Base-by-base conservation (phyloP, 2,888 invertebrate species). In the Leucophenga maculata region DNA sequence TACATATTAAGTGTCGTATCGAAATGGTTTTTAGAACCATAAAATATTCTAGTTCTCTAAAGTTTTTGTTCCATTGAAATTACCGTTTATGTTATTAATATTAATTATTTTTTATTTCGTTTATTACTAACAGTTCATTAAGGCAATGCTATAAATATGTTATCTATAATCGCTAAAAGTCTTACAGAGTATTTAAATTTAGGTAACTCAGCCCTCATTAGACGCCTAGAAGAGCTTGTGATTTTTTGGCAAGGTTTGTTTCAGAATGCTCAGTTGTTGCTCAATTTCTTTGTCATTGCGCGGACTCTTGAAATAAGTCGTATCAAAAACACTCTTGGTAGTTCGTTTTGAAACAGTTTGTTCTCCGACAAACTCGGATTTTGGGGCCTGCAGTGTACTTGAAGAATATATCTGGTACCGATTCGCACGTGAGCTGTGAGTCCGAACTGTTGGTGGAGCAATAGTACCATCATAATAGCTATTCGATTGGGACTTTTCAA, bases 401-500 rank as follows among this genome's bases (percentile, higher is more conserved):
- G 72, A 44, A 44, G n/a, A 50, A n/a, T n/a, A n/a, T 50, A 1
- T 54, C 50, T 57, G 68, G 62, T 32, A 72, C 73, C 26, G 74
- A 72, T 3, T 74, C 77, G 46, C 72, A 69, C 22, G 67, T 75
- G 65, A 81, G 72, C 13, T 48, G 3, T n/a, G 31, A 59, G 64
- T 18, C 59, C 46, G 39, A 9, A 22, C 16, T 67, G 71, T 73
- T 9, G 78, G 72, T 13, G 83, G 78, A 4, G 82, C 65, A 1
- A 81, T 72, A 2, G 88, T 85, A 11, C 89, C 89, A 48, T 86
- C 89, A 71, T 89, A 89, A 67, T 85, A 89, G 69, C 88, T 87
- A 57, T 88, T 85, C 0, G 89, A 89, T 65, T 83, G 83, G 0
- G 89, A 89, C 72, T 89, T 89, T 67, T 88, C 84, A 39, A 89